A percentile compares a stretch with the other conserved stretches of the same genome.
Conservation (phyloP, 2,888 invertebrate genomes). For the Erynnis tages region DNA sequence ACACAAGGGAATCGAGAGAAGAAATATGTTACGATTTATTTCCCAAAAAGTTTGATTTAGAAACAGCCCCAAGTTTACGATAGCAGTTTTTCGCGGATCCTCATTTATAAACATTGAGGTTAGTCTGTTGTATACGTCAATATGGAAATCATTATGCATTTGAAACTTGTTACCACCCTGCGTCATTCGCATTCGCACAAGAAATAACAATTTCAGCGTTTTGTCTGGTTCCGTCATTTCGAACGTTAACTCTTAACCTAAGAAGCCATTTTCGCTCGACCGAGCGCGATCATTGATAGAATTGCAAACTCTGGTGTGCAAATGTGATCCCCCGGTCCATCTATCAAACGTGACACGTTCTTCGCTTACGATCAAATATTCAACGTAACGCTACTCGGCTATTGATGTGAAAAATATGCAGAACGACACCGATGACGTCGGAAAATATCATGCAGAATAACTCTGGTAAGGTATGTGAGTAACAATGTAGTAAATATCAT, state of each 20-base stretch:
- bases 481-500: too few relatives aligned
- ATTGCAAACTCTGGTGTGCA: conserved; percentile 10
- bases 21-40: too few relatives aligned
- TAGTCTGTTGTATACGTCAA: background rate
- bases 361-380: conserved; percentile 31
- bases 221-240: background rate
- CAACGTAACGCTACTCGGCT: conserved; percentile 18
- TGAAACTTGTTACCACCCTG: background rate
- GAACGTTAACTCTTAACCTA: background rate
- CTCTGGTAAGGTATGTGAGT: background rate
- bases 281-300: background rate
- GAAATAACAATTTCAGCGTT: conserved; percentile 6
- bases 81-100: background rate
- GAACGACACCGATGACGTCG: conserved; percentile 5
- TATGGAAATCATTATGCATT: conserved; percentile 2
- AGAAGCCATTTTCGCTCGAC: background rate
- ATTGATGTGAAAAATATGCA: conserved; percentile 17
- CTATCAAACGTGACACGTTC: conserved; percentile 32
- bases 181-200: conserved; percentile 17
- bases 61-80: too few relatives aligned
- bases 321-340: conserved; percentile 26
- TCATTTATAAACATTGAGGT: background rate
- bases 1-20: too few relatives aligned
- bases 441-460: background rate
- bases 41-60: too few relatives aligned